These are phyloP conservation scores for Gnatocerus cornutus DNA, from an alignment of 2,888 invertebrate species.

Conservation along the genomic window DNA sequence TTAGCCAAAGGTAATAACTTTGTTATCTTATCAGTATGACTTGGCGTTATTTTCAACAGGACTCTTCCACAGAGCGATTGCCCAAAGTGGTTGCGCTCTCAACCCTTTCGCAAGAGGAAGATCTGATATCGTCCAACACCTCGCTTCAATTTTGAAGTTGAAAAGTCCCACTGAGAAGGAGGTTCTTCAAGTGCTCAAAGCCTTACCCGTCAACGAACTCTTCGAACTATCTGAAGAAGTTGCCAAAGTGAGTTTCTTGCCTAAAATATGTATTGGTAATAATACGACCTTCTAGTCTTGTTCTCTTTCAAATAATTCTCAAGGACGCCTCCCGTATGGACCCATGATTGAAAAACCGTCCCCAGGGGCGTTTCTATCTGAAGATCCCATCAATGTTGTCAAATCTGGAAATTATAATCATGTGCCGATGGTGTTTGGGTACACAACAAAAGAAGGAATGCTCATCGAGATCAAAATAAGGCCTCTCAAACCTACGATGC, in stretches of 20 bases:
- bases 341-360: slow-evolving; percentile 54
- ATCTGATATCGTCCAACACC: background rate
- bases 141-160: slow-evolving; percentile 18
- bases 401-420: slow-evolving; percentile 56
- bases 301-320: background rate
- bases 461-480: slow-evolving; percentile 47
- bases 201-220: slow-evolving; percentile 65
- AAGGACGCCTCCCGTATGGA: slow-evolving; percentile 17
- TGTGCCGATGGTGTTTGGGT: slow-evolving; percentile 60
- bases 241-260: slow-evolving; percentile 21
- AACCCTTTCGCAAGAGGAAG: slow-evolving; percentile 59
- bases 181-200: slow-evolving; percentile 67
- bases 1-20: slow-evolving; percentile 64
- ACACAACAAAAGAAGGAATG: slow-evolving; percentile 58
- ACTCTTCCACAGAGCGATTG: slow-evolving; percentile 62
- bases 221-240: slow-evolving; percentile 62
- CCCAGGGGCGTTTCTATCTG: slow-evolving; percentile 53
- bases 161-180: slow-evolving; percentile 7
- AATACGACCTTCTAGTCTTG: background rate
- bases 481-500: slow-evolving; percentile 37
- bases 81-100: slow-evolving; percentile 66
- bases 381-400: slow-evolving; percentile 56
- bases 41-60: too few relatives aligned
- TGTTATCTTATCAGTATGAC: too few relatives aligned
- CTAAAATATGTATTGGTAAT: too few relatives aligned